These are phyloP conservation scores for Polypedilum vanderplanki DNA, from an alignment of 1,140 invertebrate genomes.

Conservation along the genomic window DNA sequence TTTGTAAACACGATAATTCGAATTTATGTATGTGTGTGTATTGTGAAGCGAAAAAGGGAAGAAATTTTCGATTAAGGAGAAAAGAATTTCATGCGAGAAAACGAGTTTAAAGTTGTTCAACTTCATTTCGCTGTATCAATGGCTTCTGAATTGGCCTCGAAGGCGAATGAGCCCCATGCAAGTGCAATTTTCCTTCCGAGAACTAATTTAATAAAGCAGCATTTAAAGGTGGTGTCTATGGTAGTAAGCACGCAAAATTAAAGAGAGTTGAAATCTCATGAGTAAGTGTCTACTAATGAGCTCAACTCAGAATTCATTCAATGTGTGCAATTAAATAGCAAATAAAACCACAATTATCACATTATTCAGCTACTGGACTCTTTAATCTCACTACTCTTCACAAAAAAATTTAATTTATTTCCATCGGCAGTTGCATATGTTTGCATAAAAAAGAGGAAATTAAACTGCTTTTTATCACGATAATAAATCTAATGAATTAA, in stretches of 20 bases:
- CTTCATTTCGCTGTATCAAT: constrained; percentile 8
- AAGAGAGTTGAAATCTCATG: too few relatives aligned
- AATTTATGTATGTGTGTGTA: constrained; percentile 1
- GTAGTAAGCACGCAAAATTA: neutral
- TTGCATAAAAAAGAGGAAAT: neutral
- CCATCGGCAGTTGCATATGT: too few relatives aligned
- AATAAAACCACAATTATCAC: too few relatives aligned
- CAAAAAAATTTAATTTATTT: too few relatives aligned
- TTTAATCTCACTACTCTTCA: too few relatives aligned
- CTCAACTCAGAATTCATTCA: too few relatives aligned
- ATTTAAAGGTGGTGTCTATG: neutral
- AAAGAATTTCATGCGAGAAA: neutral
- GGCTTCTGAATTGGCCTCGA: neutral
- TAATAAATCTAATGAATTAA: constrained; percentile 26
- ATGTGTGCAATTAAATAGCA: too few relatives aligned
- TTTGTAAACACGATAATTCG: constrained; percentile 18
- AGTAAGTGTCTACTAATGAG: too few relatives aligned
- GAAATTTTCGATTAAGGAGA: neutral
- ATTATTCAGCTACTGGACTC: too few relatives aligned
- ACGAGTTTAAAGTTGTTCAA: constrained; percentile 18
- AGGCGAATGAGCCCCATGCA: neutral
- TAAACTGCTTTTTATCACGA: constrained; percentile 20
- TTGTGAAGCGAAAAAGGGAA: neutral
- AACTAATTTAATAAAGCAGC: constrained; percentile 26
- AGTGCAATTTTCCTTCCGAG: constrained; percentile 22